Percentiles rank a stretch among this genome's conserved stretches.
Evolutionary conservation across 1,140 invertebrate species (phyloP).

Genomic region (Lordiphosa stackelbergi): DNA sequence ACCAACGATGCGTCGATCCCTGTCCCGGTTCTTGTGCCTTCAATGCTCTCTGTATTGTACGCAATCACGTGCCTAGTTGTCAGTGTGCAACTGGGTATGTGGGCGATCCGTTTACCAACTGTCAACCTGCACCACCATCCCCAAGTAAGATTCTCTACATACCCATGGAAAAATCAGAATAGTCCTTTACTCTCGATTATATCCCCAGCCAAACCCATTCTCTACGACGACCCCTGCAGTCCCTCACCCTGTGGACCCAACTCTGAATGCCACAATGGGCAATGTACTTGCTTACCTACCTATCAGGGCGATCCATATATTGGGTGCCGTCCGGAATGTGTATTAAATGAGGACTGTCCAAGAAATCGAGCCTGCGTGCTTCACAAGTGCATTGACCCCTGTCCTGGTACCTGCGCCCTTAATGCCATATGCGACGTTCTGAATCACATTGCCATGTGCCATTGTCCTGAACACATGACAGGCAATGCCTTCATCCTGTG

Average conservation of each 20-base stretch:
- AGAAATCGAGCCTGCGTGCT: constrained; percentile 81
- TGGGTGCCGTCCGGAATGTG: constrained; percentile 70
- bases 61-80: constrained; percentile 83
- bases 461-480: constrained; percentile 79
- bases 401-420: constrained; percentile 82
- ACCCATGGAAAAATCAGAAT: background rate
- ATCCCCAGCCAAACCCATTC: constrained; percentile 74
- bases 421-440: constrained; percentile 83
- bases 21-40: constrained; percentile 81
- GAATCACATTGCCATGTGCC: constrained; percentile 83
- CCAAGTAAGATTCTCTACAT: constrained; percentile 38
- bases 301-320: constrained; percentile 80
- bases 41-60: constrained; percentile 82
- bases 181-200: constrained; percentile 5
- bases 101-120: constrained; percentile 82
- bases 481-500: constrained; percentile 74
- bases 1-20: constrained; percentile 81
- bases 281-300: constrained; percentile 79
- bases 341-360: constrained; percentile 78
- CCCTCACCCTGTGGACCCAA: constrained; percentile 85
- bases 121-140: constrained; percentile 48
- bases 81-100: constrained; percentile 81
- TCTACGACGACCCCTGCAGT: constrained; percentile 79
- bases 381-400: constrained; percentile 83
- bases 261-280: constrained; percentile 82